Conservation (phyloP, 2,888 invertebrate genomes). For the Octonoba sinensis region DNA sequence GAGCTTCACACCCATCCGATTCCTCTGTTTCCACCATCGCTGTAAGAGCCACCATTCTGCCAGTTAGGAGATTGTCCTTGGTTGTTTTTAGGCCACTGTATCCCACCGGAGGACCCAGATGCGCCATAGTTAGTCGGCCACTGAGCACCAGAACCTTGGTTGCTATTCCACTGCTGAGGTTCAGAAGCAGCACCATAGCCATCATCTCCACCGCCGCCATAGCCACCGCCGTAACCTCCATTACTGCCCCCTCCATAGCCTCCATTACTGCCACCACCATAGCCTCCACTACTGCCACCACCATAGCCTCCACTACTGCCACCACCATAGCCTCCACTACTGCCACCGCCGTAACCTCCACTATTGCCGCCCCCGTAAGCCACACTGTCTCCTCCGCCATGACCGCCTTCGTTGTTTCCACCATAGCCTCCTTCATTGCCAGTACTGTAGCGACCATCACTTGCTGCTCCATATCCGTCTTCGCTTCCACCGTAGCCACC, state of each 20-base stretch:
- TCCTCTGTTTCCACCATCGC: conserved; percentile 39
- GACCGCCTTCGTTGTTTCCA: neutral
- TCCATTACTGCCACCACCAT: conserved; percentile 29
- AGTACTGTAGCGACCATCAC: neutral
- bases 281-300: conserved; percentile 21
- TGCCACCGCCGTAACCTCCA: neutral
- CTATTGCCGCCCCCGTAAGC: conserved; percentile 16
- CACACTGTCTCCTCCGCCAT: neutral
- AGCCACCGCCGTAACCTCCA: conserved; percentile 18
- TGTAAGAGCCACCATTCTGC: conserved; percentile 3
- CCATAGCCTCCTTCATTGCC: neutral
- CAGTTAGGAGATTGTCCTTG: conserved; percentile 1
- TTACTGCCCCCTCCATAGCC: conserved; percentile 33
- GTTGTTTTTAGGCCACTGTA: conserved; percentile 32
- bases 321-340: conserved; percentile 5
- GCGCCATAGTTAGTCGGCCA: conserved; percentile 37
- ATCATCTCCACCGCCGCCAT: conserved; percentile 28
- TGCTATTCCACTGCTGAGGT: neutral
- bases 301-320: conserved; percentile 21
- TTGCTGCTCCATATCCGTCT: neutral
- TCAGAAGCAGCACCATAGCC: conserved; percentile 32
- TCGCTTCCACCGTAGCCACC: conserved; percentile 35
- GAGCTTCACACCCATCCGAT: conserved; percentile 48
- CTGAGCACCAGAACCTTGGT: conserved; percentile 16
- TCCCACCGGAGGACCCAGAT: conserved; percentile 10